Base-by-base conservation (phyloP, 2,797 vertebrate species). In the Spondyliosoma cantharus region DNA sequence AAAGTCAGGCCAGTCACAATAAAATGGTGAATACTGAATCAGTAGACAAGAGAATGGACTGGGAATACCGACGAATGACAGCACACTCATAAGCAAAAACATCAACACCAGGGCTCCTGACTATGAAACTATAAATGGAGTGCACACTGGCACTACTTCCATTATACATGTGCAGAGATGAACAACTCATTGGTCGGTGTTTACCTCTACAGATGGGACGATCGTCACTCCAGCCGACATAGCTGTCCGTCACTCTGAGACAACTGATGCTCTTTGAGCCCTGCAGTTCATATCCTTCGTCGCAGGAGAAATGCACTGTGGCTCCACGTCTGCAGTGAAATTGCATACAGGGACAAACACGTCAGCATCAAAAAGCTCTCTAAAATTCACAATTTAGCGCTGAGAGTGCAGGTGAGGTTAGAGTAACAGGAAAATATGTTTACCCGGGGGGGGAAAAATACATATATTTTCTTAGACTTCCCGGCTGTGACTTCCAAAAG, bases 181-280 rank as follows among this genome's bases (percentile, higher is more conserved):
- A 61, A 64, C 29, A 59, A 29, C 15, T 59, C 27, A 54, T 46
- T 54, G 3, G 24, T 76, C 76, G 70, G 54, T 48, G 59, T 79
- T 81, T 95, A 99, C 98, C 98, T 97, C 97, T 96, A 94, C 98
- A 99, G 84, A 98, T 96, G 0, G 98, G 98, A 72, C 97, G 93
- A 85, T 99, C 98, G 87, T 99, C 98, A 29, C 97, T 99, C 98
- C 98, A 99, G 19, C 98, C 98, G 0, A 98, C 97, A 20, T 98
- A 98, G 90, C 98, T 96, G 95, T 99, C 98, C 0, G 97, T 99
- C 90, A 99, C 97, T 78, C 96, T 93, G 93, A 99, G 96, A 73
- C 98, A 99, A 91, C 96, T 98, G 95, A 99, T 98, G 94, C 97
- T 97, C 90, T 97, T 99, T 76, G 98, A 99, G 58, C 98, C 98